Conservation (phyloP, 2,888 invertebrate genomes). For the Hymenopus coronatus region DNA sequence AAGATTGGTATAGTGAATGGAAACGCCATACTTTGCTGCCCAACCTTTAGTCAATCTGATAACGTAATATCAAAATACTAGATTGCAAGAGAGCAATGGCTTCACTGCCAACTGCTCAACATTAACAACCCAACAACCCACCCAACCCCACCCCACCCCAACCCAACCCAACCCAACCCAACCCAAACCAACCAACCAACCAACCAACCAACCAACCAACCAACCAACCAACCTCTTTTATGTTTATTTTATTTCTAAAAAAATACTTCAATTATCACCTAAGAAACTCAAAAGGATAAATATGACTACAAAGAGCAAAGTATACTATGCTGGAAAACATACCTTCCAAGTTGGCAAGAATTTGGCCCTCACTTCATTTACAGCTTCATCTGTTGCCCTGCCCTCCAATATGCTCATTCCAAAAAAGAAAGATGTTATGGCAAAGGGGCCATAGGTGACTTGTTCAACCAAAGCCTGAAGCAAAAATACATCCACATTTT, state of each 20-base stretch:
- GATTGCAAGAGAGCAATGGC: too few species aligned
- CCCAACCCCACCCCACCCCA: too few species aligned
- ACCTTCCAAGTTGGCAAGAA: conserved; percentile 75
- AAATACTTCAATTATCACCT: neutral
- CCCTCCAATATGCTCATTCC: conserved; percentile 72
- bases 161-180: too few species aligned
- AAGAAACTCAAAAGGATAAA: neutral
- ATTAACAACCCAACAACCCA: too few species aligned
- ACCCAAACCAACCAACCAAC: too few species aligned
- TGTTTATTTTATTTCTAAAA: conserved; percentile 40
- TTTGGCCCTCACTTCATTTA: conserved; percentile 67
- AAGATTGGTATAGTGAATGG: too few species aligned
- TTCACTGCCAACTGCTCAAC: too few species aligned
- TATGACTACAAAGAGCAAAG: neutral
- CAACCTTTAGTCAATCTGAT: too few species aligned
- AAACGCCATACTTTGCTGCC: too few species aligned
- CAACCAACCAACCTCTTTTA: too few species aligned
- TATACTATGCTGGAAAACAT: conserved; percentile 32
- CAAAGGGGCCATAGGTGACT: conserved; percentile 70
- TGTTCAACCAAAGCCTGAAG: conserved; percentile 69
- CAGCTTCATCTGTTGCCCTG: conserved; percentile 61
- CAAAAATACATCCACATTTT: neutral
- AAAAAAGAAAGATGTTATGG: conserved; percentile 75
- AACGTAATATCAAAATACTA: too few species aligned
- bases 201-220: too few species aligned